Percentiles rank a stretch among this genome's conserved stretches.
phyloP scores from a whole-genome alignment of 2,113 vertebrate species.

The Oostethus manadensis region DNA sequence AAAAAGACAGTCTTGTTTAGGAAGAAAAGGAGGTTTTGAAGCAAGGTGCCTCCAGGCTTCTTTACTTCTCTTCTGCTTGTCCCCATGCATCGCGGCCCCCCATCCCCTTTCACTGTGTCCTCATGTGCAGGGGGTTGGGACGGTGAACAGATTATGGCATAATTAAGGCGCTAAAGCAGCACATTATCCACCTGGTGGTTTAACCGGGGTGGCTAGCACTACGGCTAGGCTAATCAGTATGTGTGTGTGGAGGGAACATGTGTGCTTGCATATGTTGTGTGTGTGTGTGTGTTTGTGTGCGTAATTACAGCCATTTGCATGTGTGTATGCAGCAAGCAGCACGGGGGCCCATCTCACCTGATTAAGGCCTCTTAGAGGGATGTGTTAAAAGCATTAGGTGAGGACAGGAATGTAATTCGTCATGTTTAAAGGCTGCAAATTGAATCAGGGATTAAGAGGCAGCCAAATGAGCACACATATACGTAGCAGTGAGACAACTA shows the following conservation, averaged over 20 bases:
- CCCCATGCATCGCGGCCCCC: too few relatives aligned
- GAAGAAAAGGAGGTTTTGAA: constrained; percentile 34
- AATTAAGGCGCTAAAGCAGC: constrained; percentile 98
- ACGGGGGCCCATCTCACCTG: constrained; percentile 83
- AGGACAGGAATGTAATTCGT: constrained; percentile 98
- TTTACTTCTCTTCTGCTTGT: too few relatives aligned
- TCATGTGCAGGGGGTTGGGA: constrained; percentile 74
- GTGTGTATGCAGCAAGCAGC: constrained; percentile 61
- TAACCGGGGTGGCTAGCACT: constrained; percentile 74
- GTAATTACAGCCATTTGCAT: constrained; percentile 10
- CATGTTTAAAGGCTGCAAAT: constrained; percentile 98
- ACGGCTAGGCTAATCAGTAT: constrained; percentile 89
- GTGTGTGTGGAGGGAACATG: constrained; percentile 25
- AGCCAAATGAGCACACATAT: constrained; percentile 48
- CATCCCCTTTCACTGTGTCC: constrained; percentile 39
- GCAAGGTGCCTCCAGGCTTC: constrained; percentile 61
- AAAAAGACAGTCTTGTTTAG: constrained; percentile 17
- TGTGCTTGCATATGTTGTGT: constrained; percentile 12
- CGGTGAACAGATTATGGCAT: constrained; percentile 97
- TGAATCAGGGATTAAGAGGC: constrained; percentile 77
- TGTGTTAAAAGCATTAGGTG: constrained; percentile 99
- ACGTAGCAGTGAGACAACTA: constrained; percentile 29
- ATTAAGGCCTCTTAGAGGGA: constrained; percentile 99
- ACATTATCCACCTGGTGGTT: constrained; percentile 99
- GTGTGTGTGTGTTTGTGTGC: constrained; percentile 12